phyloP scores from a whole-genome alignment of 2,888 invertebrate genomes.

The Eupithecia insigniata region DNA sequence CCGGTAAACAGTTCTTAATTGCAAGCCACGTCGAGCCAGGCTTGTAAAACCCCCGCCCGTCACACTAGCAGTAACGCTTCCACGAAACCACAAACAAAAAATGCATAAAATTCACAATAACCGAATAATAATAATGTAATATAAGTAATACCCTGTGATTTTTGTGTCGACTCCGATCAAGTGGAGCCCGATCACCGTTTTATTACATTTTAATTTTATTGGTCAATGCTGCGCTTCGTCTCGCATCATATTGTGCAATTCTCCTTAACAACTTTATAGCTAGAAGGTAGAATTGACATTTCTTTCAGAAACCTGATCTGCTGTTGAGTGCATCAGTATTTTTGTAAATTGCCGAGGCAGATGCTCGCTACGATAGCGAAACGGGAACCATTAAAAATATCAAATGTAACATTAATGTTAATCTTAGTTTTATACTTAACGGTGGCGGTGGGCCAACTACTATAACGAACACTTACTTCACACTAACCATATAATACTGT shows the following conservation, averaged over 20 bases:
- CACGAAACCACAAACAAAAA: slow-evolving; percentile 67
- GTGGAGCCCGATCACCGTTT: slow-evolving; percentile 58
- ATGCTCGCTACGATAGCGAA: slow-evolving; percentile 44
- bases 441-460: slow-evolving; percentile 41
- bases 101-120: slow-evolving; percentile 70
- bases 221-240: slow-evolving; percentile 61
- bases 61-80: slow-evolving; percentile 67
- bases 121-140: slow-evolving; percentile 73
- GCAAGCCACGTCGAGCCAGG: slow-evolving; percentile 73
- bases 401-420: slow-evolving; percentile 37
- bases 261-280: slow-evolving; percentile 64
- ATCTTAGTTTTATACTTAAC: slow-evolving; percentile 28
- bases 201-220: slow-evolving; percentile 78
- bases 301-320: slow-evolving; percentile 43
- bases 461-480: slow-evolving; percentile 52
- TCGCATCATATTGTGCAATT: slow-evolving; percentile 55
- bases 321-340: slow-evolving; percentile 41
- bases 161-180: slow-evolving; percentile 49
- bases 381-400: slow-evolving; percentile 48
- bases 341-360: slow-evolving; percentile 44
- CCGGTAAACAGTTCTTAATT: slow-evolving; percentile 82
- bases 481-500: slow-evolving; percentile 49
- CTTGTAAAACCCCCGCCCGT: slow-evolving; percentile 70
- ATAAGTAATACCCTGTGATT: slow-evolving; percentile 68
- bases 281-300: slow-evolving; percentile 48